These are phyloP conservation scores for Lydus trimaculatus DNA, from an alignment of 2,888 invertebrate species.

Conservation along the genomic window DNA sequence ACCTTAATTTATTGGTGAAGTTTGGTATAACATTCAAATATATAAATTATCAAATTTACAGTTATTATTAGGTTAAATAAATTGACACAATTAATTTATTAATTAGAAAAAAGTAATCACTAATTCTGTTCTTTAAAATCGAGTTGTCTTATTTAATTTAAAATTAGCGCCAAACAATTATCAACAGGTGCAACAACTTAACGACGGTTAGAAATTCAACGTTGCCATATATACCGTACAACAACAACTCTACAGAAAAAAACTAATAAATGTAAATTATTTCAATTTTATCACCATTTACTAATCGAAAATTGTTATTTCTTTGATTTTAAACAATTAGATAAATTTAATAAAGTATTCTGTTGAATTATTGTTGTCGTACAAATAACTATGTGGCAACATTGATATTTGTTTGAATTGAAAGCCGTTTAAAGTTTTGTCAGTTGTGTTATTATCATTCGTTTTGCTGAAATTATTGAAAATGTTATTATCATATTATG, in stretches of 20 bases:
- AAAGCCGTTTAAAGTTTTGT: neutral
- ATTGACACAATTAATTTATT: no score
- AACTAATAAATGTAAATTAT: neutral
- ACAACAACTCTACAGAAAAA: neutral
- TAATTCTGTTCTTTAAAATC: neutral
- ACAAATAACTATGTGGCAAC: neutral
- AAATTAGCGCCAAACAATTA: neutral
- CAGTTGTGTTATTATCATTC: neutral
- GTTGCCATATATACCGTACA: neutral
- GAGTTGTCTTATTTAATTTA: neutral
- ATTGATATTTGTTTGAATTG: neutral
- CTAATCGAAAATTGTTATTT: no score
- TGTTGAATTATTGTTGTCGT: neutral
- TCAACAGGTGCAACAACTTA: neutral
- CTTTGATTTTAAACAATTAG: neutral
- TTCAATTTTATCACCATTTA: no score
- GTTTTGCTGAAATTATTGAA: constrained; percentile 12
- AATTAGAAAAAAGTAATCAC: no score
- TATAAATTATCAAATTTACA: no score
- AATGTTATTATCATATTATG: no score
- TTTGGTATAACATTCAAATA: no score
- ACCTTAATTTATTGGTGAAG: no score
- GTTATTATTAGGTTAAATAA: no score
- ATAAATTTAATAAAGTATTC: neutral
- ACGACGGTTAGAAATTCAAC: neutral